Evolutionary conservation across 2,888 invertebrate genomes (phyloP), one percentile per base, ranked within the genome.

Genomic region (Coelogynopora nodosa): DNA sequence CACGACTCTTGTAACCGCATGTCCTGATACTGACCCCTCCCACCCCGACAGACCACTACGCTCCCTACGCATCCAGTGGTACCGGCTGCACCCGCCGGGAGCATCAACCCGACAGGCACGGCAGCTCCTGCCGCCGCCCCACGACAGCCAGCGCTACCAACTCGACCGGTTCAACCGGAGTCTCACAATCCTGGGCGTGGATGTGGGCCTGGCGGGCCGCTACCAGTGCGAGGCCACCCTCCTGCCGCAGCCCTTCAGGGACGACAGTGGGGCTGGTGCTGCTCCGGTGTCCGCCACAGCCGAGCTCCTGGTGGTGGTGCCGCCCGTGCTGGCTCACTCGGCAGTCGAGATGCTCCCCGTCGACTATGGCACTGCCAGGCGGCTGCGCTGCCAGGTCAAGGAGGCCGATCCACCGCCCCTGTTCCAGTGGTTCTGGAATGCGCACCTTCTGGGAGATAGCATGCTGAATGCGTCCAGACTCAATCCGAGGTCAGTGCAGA

Each of bases 401-500:
- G 74, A 74, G 23, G 74, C 74, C 2, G 23, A 26, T 26, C 74
- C 74, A n/a, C 27, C 74, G 74, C 74, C 74, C 2, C 18, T 74
- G 5, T 74, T 13, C 23, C 74, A 26, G 74, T 74, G 74, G 74
- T 74, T 74, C 27, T 74, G 74, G 74, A 74, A 74, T 74, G 74
- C 74, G 18, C 74, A 26, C 2, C 74, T 23, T 2, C 2, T 74
- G 5, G 74, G 74, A 13, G 74, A 74, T 23, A 74, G 74, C 23
- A 49, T 10, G 18, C 5, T 49, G 49, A 49, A 49, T 23, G 74
- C 74, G 2, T 74, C 74, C 27, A 26, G 2, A 2, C 23, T 74
- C 23, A 74, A 74, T 74, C 5, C 74, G 2, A 74, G 74, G 74
- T 74, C 10, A 49, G n/a, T n/a, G n/a, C n/a, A n/a, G n/a, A n/a